Evolutionary conservation across 2,113 vertebrate species (phyloP), one percentile per base, ranked within the genome.

Genomic region (Tinamus guttatus): DNA sequence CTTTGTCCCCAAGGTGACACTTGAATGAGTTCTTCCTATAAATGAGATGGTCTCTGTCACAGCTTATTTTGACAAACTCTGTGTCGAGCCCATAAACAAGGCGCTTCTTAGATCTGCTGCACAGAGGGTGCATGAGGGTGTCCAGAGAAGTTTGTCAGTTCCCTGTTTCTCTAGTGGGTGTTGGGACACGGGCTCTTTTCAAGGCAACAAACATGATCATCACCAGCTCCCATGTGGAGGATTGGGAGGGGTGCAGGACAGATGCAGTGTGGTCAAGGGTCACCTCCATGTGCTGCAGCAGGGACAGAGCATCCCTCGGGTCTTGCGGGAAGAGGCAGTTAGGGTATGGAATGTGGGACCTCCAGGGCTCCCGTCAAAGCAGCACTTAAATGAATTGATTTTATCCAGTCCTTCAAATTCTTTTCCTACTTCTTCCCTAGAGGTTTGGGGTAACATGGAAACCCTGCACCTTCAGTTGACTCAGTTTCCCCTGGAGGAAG

Each of bases 21-120:
- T 32, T 94, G 94, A 93, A 88, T 76, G 90, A 97, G 81, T 30
- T 81, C 54, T 88, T 95, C 86, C 96, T 95, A 93, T 96, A 96
- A 96, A 96, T 95, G 96, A 90, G 94, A 86, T 94, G 80, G 43
- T 77, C 70, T 81, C 90, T 94, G 96, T 96, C 96, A 95, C 88
- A 95, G 86, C 94, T 93, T 83, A 83, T 96, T 96, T 95, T 93
- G 92, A 95, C 94, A 96, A 65, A 90, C 4, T 58, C 52, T 12
- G 74, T 54, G 83, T 91, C 94, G 80, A 85, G 85, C 93, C 79
- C 52, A 25, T 87, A 91, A 97, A 87, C 81, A 94, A 95, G 91
- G 85, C 77, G 87, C 74, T 75, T 89, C 94, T 96, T 67, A 24
- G 28, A 58, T 49, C 77, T 65, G 13, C 62, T 69, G 78, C 52